A percentile compares a stretch with the other conserved stretches of the same genome.
phyloP scores from a whole-genome alignment of 2,797 vertebrate species.

The Myotis planiceps region DNA sequence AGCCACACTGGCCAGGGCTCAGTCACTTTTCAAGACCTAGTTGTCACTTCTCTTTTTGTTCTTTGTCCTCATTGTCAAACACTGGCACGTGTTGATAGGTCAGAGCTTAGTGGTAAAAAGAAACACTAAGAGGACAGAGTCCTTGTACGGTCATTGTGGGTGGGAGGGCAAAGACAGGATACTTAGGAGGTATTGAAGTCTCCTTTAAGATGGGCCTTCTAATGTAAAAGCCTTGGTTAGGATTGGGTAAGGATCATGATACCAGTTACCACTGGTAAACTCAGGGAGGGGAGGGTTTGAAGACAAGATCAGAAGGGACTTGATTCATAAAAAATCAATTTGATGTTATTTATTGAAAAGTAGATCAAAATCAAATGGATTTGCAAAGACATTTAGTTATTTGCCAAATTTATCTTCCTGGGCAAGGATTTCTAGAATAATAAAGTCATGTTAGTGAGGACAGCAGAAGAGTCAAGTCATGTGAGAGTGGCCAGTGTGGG shows the following conservation, averaged over 20 bases:
- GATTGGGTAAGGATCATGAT: neutral
- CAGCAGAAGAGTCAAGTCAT: fast-evolving
- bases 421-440: neutral
- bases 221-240: neutral
- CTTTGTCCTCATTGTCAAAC: neutral
- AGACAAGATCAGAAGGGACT: neutral
- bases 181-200: neutral
- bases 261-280: neutral
- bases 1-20: neutral
- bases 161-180: neutral
- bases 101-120: neutral
- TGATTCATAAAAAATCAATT: neutral
- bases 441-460: neutral
- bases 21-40: neutral
- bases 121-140: neutral
- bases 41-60: neutral
- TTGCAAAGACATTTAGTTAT: neutral
- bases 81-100: neutral
- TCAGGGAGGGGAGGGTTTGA: neutral
- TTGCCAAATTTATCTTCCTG: neutral
- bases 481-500: fast-evolving
- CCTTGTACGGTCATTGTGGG: neutral
- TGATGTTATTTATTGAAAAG: neutral
- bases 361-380: neutral
- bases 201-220: neutral